Base-by-base conservation (phyloP, 2,888 invertebrate species). In the Pseudococcus longispinus region DNA sequence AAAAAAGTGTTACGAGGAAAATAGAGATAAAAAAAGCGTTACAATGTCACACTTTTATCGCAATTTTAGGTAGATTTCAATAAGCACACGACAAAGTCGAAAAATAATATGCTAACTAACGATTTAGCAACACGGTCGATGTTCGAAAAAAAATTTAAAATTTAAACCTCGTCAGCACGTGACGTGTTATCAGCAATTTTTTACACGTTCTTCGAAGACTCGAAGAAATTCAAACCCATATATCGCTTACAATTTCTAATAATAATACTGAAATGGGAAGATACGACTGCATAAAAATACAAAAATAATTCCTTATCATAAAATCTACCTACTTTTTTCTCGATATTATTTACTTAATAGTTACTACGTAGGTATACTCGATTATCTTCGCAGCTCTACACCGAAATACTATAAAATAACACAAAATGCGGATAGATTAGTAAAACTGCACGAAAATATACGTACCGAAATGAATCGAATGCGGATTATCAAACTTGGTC, bases 41-140 rank as follows among this genome's bases (percentile, higher is more conserved):
- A 74, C 74, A 74, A 74, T 74, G 74, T 74, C 74, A 74, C 74
- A 74, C 29, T 74, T 74, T 74, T 51, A 74, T 74, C 74, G 15
- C 20, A 29, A 74, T 74, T 74, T 74, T 37, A 74, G 26, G 18
- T 32, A 23, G n/a, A 18, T 32, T 74, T 37, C 32, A 74, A 65
- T 65, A 13, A 8, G 11, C 8, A 65, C 26, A 26, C 65, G 65
- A 65, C 65, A 23, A 65, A 65, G 65, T 65, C 11, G 65, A 65
- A 65, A 65, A 65, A 26, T 26, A 60, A 60, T n/a, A n/a, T n/a
- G 8, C 20, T n/a, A 8, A 23, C 4, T 9, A 26, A 65, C 11
- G 51, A 51, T 51, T 51, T 51, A n/a, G 51, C 51, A 5, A 51
- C 15, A 51, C 18, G 51, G 51, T 51, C 51, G 51, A 51, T 15